Base-by-base conservation (phyloP, 2,113 vertebrate species). In the Tragelaphus imberbis region DNA sequence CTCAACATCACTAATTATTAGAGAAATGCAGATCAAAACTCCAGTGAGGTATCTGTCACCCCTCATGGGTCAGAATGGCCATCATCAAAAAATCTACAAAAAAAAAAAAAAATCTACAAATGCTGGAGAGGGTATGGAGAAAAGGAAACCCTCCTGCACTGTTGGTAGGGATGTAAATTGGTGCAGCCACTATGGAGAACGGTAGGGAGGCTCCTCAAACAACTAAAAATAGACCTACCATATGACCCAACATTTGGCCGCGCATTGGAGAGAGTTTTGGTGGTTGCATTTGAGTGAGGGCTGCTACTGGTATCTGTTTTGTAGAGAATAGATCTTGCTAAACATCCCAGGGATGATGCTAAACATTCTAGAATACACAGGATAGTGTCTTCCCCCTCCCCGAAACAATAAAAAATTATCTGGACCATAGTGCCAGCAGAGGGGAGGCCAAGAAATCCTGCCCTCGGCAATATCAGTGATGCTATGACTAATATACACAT, bases 351-450 rank as follows among this genome's bases (percentile, higher is more conserved):
- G 30, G 19, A 56, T 87, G 21, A 15, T 2, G 8, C 12, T 33
- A 14, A 63, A 23, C 3, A 23, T 77, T 16, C 10, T 40, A 9
- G 4, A 33, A 19, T 40, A 7, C 11, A 33, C 28, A 84, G 51
- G n/a, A 65, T 1, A 12, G 1, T 4, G 3, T 7, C 44, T 9
- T 11, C 30, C 14, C n/a, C 2, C 1, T 44, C 36, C 11, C 12
- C 3, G 10, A 55, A 93, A 55, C 16, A 30, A 14, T 6, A 14
- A 71, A 81, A 40, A 21, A 68, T 77, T 23, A 7, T 12, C 12
- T 53, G 27, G 51, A 3, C 36, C 7, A 0, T 10, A 7, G 44
- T 27, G 30, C 40, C 63, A 36, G 5, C 4, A 1, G 7, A 2
- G 4, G 14, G 17, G 1, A 47, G 8, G 33, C 40, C 11, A 49